These are phyloP conservation scores for Loriculus beryllinus DNA, from an alignment of 2,797 vertebrate species.

Conservation along the genomic window DNA sequence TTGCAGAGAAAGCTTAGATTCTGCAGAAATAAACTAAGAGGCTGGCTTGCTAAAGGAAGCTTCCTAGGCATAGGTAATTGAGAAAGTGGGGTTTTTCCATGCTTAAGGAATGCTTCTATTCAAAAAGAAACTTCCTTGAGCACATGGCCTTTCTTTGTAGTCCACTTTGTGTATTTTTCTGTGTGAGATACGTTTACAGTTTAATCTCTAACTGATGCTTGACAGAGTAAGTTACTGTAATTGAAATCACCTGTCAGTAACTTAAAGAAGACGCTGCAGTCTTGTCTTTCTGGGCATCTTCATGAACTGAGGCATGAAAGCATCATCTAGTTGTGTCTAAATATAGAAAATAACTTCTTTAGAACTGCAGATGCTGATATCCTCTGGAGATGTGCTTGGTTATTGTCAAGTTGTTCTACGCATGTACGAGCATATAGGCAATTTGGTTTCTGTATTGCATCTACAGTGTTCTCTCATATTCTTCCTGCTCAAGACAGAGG, in stretches of 20 bases:
- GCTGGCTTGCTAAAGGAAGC: neutral
- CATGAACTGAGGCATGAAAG: neutral
- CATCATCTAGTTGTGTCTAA: neutral
- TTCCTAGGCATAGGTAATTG: neutral
- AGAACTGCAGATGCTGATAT: neutral
- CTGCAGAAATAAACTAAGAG: neutral
- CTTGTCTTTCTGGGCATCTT: neutral
- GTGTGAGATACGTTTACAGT: neutral
- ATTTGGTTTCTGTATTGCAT: rapidly evolving
- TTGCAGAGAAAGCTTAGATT: neutral
- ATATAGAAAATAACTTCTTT: neutral
- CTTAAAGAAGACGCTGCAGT: neutral
- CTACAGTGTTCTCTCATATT: neutral
- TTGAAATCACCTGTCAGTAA: neutral
- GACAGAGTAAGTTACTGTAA: neutral
- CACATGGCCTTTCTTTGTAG: neutral
- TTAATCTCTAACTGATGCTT: neutral
- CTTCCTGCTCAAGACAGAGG: neutral
- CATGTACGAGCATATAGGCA: neutral
- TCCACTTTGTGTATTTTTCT: neutral
- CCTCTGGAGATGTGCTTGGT: neutral
- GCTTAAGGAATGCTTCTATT: neutral
- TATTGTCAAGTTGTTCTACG: neutral
- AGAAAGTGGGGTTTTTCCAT: neutral
- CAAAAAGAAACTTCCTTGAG: neutral